These are phyloP conservation scores for Xiphorhynchus erythropygius DNA, from an alignment of 2,797 vertebrate species.

Conservation along the genomic window DNA sequence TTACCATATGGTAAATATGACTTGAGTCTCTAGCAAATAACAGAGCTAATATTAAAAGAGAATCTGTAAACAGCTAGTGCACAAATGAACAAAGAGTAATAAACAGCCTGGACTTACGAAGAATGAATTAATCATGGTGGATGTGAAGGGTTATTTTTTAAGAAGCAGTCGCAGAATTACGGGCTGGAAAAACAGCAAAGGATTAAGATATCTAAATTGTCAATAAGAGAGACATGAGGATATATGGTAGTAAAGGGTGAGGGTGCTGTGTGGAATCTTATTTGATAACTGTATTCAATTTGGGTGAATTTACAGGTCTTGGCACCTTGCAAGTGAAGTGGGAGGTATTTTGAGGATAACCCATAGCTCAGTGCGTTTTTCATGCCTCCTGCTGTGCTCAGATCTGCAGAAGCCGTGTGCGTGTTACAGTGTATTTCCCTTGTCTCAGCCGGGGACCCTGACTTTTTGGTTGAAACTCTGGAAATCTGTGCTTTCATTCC, in stretches of 20 bases:
- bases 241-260: neutral
- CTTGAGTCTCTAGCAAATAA: constrained; percentile 58
- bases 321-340: constrained; percentile 44
- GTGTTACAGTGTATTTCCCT: constrained; percentile 5
- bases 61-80: constrained; percentile 62
- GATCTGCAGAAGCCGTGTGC: constrained; percentile 13
- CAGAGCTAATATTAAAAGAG: constrained; percentile 53
- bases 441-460: neutral
- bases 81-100: constrained; percentile 48
- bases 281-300: constrained; percentile 48
- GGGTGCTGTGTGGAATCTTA: neutral
- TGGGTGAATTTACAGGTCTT: constrained; percentile 40
- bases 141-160: neutral
- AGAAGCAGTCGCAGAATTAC: constrained; percentile 24
- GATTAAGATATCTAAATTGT: constrained; percentile 16
- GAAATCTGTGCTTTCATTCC: neutral
- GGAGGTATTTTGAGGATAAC: constrained; percentile 63
- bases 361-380: constrained; percentile 20
- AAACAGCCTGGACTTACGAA: constrained; percentile 12
- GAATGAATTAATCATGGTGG: constrained; percentile 59
- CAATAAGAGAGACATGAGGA: neutral
- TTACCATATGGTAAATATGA: constrained; percentile 61
- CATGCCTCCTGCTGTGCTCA: constrained; percentile 36
- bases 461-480: neutral
- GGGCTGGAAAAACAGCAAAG: neutral